Base-by-base conservation (phyloP, 1,140 invertebrate species). In the Halotydeus destructor region DNA sequence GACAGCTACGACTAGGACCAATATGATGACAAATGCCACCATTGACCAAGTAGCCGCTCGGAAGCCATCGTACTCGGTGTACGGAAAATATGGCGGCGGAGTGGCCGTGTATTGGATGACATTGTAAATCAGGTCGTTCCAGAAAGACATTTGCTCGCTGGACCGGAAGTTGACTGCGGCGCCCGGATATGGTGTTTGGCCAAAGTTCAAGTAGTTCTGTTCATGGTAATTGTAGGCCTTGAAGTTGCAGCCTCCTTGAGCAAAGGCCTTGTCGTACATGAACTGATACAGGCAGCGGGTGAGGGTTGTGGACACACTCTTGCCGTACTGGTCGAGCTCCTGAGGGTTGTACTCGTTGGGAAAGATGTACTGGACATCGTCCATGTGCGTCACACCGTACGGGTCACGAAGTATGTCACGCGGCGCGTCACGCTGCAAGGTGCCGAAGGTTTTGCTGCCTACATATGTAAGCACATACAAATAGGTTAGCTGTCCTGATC, bases 41-140 rank as follows among this genome's bases (percentile, higher is more conserved):
- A 49, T 14, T 16, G 38, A 32, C 47, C 43, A 46, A 4, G 47
- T 49, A 8, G 43, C 39, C 18, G 38, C 30, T 31, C 41, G 38
- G 26, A 42, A 49, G 21, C 14, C 24, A 23, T 35, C 16, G 28
- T 21, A 49, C 27, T 43, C 43, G 23, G 24, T 33, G 8, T 32
- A 6, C 5, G 43, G 44, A 25, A 49, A 49, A 11, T 40, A 41
- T n/a, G 44, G 45, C 5, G 38, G 39, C 2, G 18, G 3, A n/a
- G 31, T 27, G 5, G 12, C 32, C n/a, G 32, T 24, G 1, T n/a
- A 8, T 23, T n/a, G 32, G 26, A 36, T 34, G 5, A 43, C 9
- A 3, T n/a, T 14, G 6, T 11, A 11, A 12, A 43, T 18, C 5
- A 43, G 32, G 2, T 43, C 38, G 27, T 43, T 43, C 30, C 30